These are phyloP conservation scores for Dendropsophus ebraccatus DNA, from an alignment of 2,113 vertebrate species.

Conservation along the genomic window DNA sequence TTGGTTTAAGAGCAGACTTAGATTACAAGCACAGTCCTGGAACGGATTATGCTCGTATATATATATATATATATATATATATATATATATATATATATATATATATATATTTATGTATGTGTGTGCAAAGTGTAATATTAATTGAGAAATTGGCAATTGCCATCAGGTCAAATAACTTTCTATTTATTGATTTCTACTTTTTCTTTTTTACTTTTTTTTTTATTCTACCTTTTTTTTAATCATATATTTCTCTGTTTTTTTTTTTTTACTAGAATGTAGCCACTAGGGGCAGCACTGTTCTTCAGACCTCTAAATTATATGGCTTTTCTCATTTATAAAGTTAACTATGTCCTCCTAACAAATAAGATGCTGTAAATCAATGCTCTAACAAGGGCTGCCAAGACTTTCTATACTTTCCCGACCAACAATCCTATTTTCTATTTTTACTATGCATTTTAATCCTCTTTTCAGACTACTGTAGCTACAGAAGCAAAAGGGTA, in stretches of 20 bases:
- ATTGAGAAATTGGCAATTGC: not conserved
- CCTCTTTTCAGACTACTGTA: slow-evolving; percentile 34
- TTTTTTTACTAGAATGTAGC: not conserved
- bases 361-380: not conserved
- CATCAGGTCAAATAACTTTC: not conserved
- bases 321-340: not conserved
- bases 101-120: too few species aligned
- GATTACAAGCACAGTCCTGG: too few species aligned
- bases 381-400: not conserved
- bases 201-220: not conserved
- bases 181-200: not conserved
- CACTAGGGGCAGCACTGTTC: not conserved
- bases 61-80: too few species aligned
- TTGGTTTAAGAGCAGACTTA: too few species aligned
- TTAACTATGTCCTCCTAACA: not conserved
- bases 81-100: too few species aligned
- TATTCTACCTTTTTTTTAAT: too few species aligned
- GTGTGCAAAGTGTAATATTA: not conserved
- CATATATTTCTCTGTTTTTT: too few species aligned
- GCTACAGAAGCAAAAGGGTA: slow-evolving; percentile 42
- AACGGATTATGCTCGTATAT: too few species aligned
- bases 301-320: not conserved
- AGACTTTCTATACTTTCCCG: slow-evolving; percentile 2
- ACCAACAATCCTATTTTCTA: not conserved
- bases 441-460: slow-evolving; percentile 22